Percentiles rank a stretch among this genome's conserved stretches.
These are phyloP conservation scores for Crotalus tigris DNA, from an alignment of 2,113 vertebrate species.

Conservation along the genomic window DNA sequence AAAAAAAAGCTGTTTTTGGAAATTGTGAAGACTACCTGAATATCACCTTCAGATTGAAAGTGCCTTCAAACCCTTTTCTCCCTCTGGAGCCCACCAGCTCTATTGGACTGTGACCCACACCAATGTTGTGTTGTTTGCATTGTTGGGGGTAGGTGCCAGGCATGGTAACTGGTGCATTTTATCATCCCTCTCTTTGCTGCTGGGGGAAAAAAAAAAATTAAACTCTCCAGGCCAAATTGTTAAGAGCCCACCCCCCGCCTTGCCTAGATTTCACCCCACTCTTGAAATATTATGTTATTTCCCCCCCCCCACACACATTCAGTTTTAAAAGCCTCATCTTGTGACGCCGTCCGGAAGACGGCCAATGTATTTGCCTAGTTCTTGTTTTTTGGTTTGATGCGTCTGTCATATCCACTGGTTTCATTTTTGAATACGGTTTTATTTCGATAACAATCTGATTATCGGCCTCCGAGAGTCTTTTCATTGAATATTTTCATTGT, in stretches of 20 bases:
- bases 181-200: neutral
- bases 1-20: neutral
- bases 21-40: neutral
- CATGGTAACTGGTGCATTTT: neutral
- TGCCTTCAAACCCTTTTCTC: neutral
- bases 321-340: neutral
- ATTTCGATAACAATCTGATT: neutral
- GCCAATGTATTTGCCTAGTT: neutral
- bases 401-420: neutral
- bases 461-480: neutral
- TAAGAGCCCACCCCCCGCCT: neutral
- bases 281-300: neutral
- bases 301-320: accelerated
- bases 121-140: neutral
- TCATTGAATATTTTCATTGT: too few species aligned
- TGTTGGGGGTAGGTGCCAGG: neutral
- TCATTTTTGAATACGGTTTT: neutral
- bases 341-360: neutral
- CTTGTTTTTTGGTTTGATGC: neutral
- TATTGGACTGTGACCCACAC: neutral
- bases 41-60: neutral
- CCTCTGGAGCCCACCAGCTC: neutral
- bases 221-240: neutral
- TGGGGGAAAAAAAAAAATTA: neutral
- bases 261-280: neutral